Evolutionary conservation across 2,797 vertebrate genomes (phyloP).

Genomic region (Prunella strophiata): DNA sequence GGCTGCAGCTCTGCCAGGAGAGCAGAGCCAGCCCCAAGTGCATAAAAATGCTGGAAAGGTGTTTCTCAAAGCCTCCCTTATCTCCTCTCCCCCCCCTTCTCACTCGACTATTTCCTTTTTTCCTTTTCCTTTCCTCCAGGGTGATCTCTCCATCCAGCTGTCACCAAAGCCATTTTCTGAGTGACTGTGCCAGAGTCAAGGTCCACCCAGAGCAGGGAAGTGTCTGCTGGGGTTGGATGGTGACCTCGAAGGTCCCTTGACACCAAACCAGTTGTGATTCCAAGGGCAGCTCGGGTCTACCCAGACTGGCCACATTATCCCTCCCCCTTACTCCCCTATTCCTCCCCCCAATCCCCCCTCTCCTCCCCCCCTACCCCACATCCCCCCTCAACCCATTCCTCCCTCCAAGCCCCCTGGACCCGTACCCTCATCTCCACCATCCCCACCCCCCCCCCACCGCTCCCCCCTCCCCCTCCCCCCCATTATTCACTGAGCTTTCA

Average conservation of each 20-base stretch:
- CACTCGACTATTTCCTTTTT: no score
- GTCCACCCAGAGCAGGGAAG: not conserved
- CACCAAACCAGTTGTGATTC: not conserved
- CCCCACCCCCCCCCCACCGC: no score
- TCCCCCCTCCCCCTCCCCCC: no score
- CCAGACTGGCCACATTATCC: no score
- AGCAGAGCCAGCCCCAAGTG: not conserved
- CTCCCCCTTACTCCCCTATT: no score
- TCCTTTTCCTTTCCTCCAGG: no score
- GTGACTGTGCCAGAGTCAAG: fast-evolving
- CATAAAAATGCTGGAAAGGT: fast-evolving
- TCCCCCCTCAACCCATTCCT: no score
- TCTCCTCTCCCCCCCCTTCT: no score
- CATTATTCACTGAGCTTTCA: not conserved
- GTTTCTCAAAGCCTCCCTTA: not conserved
- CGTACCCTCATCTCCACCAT: no score
- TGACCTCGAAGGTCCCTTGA: not conserved
- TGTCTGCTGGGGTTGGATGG: not conserved
- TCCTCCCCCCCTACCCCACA: no score
- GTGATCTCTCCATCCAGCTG: not conserved
- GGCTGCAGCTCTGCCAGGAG: not conserved
- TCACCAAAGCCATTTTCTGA: not conserved
- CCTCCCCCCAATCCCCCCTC: no score
- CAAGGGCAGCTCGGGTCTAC: not conserved
- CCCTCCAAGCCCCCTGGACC: no score